Evolutionary conservation across 2,113 vertebrate genomes (phyloP).

Genomic region (Thunnus thynnus): DNA sequence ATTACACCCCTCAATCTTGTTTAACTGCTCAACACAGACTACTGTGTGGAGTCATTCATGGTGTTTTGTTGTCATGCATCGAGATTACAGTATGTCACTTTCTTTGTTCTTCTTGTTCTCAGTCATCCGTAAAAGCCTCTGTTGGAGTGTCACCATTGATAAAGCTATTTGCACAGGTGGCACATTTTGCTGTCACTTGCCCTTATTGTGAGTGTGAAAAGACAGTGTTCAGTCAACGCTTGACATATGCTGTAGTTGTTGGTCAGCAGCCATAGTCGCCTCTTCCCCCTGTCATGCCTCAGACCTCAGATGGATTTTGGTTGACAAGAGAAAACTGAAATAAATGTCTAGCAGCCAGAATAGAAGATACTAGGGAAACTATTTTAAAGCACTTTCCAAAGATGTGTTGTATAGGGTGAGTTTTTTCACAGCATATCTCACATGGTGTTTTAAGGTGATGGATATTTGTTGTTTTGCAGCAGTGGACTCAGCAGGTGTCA

Average conservation of each 20-base stretch:
- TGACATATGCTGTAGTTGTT: slow-evolving; percentile 34
- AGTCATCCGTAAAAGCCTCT: slow-evolving; percentile 66
- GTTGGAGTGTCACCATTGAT: slow-evolving; percentile 62
- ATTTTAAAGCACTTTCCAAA: background rate
- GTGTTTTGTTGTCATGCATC: slow-evolving; percentile 51
- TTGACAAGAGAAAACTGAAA: slow-evolving; percentile 25
- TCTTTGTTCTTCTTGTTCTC: slow-evolving; percentile 71
- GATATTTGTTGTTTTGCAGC: background rate
- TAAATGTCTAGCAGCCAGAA: background rate
- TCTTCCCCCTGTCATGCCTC: slow-evolving; percentile 21
- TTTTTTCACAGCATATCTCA: background rate
- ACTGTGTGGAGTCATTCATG: slow-evolving; percentile 31
- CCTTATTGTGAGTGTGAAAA: slow-evolving; percentile 62
- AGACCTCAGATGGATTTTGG: slow-evolving; percentile 6
- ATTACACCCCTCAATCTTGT: slow-evolving; percentile 3
- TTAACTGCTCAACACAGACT: background rate
- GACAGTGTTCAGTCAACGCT: slow-evolving; percentile 43
- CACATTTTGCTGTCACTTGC: slow-evolving; percentile 58
- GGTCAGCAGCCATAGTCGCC: slow-evolving; percentile 39
- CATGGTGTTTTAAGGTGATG: background rate
- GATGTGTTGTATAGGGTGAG: background rate
- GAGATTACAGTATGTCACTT: slow-evolving; percentile 50
- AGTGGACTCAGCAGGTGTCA: background rate
- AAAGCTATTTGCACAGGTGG: slow-evolving; percentile 72
- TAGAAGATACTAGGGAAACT: background rate